Evolutionary conservation across 2,888 invertebrate species (phyloP).

Genomic region (Caenorhabditis japonica): DNA sequence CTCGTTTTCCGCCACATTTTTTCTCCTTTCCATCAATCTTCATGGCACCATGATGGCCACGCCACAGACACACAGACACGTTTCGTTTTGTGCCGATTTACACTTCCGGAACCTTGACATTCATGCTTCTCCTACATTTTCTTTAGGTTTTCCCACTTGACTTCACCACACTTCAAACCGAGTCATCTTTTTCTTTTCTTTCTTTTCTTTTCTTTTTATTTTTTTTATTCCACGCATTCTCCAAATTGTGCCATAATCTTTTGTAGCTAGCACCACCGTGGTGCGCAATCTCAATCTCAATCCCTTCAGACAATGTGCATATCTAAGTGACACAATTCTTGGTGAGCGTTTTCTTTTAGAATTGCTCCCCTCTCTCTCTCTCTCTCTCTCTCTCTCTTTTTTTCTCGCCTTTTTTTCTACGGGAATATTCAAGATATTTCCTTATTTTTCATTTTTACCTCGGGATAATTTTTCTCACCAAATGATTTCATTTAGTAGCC

Average conservation of each 20-base stretch:
- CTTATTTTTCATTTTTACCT: slow-evolving; percentile 6
- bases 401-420: neutral
- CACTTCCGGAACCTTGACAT: slow-evolving; percentile 1
- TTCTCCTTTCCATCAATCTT: slow-evolving; percentile 18
- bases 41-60: slow-evolving; percentile 24
- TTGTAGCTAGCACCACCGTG: too few species aligned
- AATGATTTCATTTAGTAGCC: too few species aligned
- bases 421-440: slow-evolving; percentile 5
- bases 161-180: slow-evolving; percentile 1
- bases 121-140: too few species aligned
- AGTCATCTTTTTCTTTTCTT: neutral
- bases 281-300: too few species aligned
- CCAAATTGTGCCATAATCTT: too few species aligned
- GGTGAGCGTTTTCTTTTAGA: too few species aligned
- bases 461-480: neutral
- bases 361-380: too few species aligned
- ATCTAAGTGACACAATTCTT: slow-evolving; percentile 12
- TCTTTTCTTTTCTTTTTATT: neutral
- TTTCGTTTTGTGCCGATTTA: neutral
- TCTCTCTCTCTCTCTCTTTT: neutral
- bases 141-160: slow-evolving; percentile 6
- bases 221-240: too few species aligned
- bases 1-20: neutral
- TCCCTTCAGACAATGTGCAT: slow-evolving; percentile 6
- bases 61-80: slow-evolving; percentile 1